Percentiles rank a stretch among this genome's conserved stretches.
Evolutionary conservation across 2,113 vertebrate genomes (phyloP).

Genomic region (Microtus ochrogaster): DNA sequence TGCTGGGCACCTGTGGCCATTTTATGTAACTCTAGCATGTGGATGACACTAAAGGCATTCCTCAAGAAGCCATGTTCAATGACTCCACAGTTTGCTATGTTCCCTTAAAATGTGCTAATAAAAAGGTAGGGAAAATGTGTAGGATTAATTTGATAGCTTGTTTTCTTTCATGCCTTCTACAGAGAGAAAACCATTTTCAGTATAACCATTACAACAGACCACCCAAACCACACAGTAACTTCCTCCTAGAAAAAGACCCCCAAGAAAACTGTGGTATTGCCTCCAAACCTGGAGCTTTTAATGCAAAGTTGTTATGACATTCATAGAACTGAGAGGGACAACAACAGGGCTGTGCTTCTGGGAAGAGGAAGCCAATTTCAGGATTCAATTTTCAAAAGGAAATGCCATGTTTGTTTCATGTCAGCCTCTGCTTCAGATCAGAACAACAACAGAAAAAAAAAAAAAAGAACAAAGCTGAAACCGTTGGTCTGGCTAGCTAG

Average conservation of each 20-base stretch:
- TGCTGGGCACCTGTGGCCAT: neutral
- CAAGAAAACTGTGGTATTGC: constrained; percentile 40
- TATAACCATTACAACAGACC: neutral
- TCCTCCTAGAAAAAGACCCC: neutral
- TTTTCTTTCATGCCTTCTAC: constrained; percentile 1
- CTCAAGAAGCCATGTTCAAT: constrained; percentile 48
- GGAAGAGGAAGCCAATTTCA: constrained; percentile 67
- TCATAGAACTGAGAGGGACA: constrained; percentile 42
- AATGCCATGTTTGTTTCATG: constrained; percentile 76
- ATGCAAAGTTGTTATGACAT: constrained; percentile 55
- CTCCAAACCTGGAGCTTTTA: constrained; percentile 36
- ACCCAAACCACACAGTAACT: neutral
- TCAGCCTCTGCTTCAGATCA: constrained; percentile 69
- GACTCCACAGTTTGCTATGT: neutral
- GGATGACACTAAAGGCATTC: constrained; percentile 49
- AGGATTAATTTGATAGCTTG: neutral
- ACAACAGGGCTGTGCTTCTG: constrained; percentile 29
- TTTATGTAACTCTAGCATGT: constrained; percentile 31
- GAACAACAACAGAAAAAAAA: neutral
- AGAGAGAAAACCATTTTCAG: neutral
- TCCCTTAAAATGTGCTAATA: constrained; percentile 22
- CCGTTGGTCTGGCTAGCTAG: constrained; percentile 49
- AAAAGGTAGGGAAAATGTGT: neutral
- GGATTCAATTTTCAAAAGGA: constrained; percentile 70
- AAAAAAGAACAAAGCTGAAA: constrained; percentile 51